Conservation (phyloP, 2,888 invertebrate genomes). For the Watsonalla binaria region DNA sequence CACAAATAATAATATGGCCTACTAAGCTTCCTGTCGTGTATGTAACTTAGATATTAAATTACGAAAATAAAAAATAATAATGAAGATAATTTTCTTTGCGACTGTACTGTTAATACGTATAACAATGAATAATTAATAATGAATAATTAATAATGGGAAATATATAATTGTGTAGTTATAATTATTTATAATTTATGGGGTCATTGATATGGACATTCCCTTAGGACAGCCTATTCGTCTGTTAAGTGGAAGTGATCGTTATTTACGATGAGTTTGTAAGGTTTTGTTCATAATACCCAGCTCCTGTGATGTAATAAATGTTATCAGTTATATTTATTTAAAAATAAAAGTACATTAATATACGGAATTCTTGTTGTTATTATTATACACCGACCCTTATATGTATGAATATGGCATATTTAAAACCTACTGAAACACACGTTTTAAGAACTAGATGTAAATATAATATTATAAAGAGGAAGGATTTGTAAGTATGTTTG, state of each 20-base stretch:
- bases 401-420: slow-evolving; percentile 6
- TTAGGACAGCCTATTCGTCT: slow-evolving; percentile 33
- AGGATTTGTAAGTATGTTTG: too few species aligned
- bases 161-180: slow-evolving; percentile 39
- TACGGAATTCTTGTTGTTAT: slow-evolving; percentile 35
- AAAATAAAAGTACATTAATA: slow-evolving; percentile 77
- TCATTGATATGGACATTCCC: slow-evolving; percentile 38
- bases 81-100: slow-evolving; percentile 17
- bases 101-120: slow-evolving; percentile 30
- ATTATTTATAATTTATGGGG: slow-evolving; percentile 62
- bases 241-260: slow-evolving; percentile 34
- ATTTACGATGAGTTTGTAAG: slow-evolving; percentile 65
- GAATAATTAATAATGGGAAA: slow-evolving; percentile 1
- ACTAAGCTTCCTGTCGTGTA: slow-evolving; percentile 22
- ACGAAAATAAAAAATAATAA: slow-evolving; percentile 8
- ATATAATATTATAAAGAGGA: too few species aligned
- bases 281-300: slow-evolving; percentile 74
- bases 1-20: slow-evolving; percentile 38
- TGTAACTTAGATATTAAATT: slow-evolving; percentile 2
- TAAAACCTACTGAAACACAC: too few species aligned
- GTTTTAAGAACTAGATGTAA: too few species aligned
- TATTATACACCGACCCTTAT: neutral
- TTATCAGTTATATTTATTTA: slow-evolving; percentile 79
- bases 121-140: slow-evolving; percentile 37
- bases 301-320: slow-evolving; percentile 79